phyloP scores from a whole-genome alignment of 2,113 vertebrate genomes.

The Ctenomys sociabilis region DNA sequence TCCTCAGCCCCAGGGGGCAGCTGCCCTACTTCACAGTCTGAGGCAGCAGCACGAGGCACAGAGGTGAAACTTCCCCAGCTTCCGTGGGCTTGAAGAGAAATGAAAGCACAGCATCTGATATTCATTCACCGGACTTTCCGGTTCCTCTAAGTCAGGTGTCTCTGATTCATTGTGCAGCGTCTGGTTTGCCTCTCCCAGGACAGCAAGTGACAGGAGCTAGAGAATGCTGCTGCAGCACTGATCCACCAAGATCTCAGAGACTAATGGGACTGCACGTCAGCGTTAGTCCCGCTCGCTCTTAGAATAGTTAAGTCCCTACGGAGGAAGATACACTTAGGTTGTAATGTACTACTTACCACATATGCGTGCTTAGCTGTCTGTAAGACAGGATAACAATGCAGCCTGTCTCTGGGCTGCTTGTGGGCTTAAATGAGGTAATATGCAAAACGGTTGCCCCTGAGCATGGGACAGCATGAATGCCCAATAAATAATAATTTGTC shows the following conservation, averaged over 20 bases:
- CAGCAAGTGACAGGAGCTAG: neutral
- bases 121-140: constrained; percentile 20
- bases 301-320: neutral
- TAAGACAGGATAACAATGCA: neutral
- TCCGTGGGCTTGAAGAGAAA: constrained; percentile 38
- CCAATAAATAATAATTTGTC: neutral
- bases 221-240: neutral
- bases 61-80: neutral
- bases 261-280: neutral
- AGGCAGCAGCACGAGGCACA: neutral
- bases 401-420: neutral
- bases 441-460: neutral
- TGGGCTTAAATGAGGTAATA: neutral
- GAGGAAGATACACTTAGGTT: neutral
- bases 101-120: constrained; percentile 36
- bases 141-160: neutral
- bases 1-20: neutral
- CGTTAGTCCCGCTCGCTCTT: neutral
- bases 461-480: neutral
- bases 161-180: neutral
- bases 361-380: neutral
- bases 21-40: neutral
- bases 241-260: neutral
- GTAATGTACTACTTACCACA: neutral
- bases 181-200: constrained; percentile 30